Evolutionary conservation across 2,888 invertebrate genomes (phyloP).

Genomic region (Phengaris alcon): DNA sequence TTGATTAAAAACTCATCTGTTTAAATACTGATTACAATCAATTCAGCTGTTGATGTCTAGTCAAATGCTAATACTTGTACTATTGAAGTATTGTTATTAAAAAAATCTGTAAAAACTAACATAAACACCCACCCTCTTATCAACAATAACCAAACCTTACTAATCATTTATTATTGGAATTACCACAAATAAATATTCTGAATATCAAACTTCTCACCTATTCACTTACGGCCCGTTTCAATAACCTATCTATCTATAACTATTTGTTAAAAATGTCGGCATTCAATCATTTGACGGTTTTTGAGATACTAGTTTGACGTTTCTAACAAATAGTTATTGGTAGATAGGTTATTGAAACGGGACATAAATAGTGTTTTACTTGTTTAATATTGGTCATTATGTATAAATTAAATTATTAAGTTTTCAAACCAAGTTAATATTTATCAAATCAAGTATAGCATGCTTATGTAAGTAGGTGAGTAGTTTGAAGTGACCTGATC

Average conservation of each 20-base stretch:
- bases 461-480: not conserved
- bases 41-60: constrained; percentile 13
- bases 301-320: too few relatives aligned
- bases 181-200: not conserved
- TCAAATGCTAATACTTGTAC: constrained; percentile 9
- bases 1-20: not conserved
- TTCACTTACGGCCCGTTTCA: not conserved
- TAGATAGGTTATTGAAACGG: too few relatives aligned
- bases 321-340: too few relatives aligned
- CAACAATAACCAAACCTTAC: not conserved
- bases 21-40: constrained; percentile 1
- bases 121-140: not conserved
- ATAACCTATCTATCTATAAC: too few relatives aligned
- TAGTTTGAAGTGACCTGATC: not conserved
- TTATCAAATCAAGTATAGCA: not conserved
- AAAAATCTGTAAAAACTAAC: not conserved
- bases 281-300: too few relatives aligned
- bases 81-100: not conserved
- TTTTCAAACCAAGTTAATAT: not conserved
- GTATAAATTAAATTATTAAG: not conserved
- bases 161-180: not conserved
- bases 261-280: too few relatives aligned
- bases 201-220: not conserved
- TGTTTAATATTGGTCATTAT: not conserved
- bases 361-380: not conserved